phyloP scores from a whole-genome alignment of 2,113 vertebrate genomes.

The Gadus macrocephalus region DNA sequence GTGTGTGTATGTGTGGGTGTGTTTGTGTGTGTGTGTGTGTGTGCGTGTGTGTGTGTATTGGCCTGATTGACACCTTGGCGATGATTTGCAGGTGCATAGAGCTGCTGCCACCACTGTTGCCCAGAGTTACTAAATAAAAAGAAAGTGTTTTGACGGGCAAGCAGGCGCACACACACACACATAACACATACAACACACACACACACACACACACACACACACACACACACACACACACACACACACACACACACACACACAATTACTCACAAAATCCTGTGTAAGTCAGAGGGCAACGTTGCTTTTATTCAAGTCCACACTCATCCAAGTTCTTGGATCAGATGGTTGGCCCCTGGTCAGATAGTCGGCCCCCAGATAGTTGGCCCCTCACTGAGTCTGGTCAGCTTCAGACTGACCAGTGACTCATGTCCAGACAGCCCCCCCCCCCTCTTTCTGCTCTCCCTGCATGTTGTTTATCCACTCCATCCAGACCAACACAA shows the following conservation, averaged over 20 bases:
- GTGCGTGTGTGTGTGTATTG: conserved; percentile 4
- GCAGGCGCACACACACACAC: conserved; percentile 9
- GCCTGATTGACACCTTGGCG: conserved; percentile 43
- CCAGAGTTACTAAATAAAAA: conserved; percentile 37
- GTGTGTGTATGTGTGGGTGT: conserved; percentile 16
- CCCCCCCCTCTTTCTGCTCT: background rate
- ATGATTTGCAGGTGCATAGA: conserved; percentile 50
- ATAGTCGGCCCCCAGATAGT: background rate
- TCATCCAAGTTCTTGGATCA: conserved; percentile 50
- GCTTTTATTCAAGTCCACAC: conserved; percentile 43
- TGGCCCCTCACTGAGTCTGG: conserved; percentile 39
- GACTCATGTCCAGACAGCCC: conserved; percentile 62
- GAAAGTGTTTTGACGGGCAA: conserved; percentile 36
- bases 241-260: background rate
- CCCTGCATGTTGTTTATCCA: conserved; percentile 24
- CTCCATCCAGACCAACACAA: conserved; percentile 32
- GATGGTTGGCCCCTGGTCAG: conserved; percentile 22
- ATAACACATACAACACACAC: background rate
- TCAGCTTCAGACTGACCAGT: conserved; percentile 47
- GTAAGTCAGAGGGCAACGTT: conserved; percentile 20
- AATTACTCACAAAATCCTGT: conserved; percentile 20
- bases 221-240: conserved; percentile 7
- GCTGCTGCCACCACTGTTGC: conserved; percentile 48
- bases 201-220: conserved; percentile 9
- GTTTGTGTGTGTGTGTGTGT: conserved; percentile 9